These are phyloP conservation scores for Agrilus cyanescens DNA, from an alignment of 2,888 invertebrate genomes.

Conservation along the genomic window DNA sequence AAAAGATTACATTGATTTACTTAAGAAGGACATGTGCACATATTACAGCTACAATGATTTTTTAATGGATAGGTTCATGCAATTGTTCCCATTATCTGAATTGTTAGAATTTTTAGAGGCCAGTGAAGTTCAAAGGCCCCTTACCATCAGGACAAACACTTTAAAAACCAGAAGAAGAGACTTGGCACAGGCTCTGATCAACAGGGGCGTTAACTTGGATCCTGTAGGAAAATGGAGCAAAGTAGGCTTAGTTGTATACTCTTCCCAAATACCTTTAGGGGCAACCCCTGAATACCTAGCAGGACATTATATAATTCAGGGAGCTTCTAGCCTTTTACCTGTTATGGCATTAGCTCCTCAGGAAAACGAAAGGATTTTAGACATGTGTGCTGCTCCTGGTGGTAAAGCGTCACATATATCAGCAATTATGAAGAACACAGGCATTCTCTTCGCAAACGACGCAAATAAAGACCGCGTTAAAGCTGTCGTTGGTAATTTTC, in stretches of 20 bases:
- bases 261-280: constrained; percentile 90
- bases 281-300: constrained; percentile 99
- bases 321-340: constrained; percentile 92
- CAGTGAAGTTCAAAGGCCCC: constrained; percentile 86
- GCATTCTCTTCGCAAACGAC: constrained; percentile 93
- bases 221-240: constrained; percentile 98
- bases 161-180: constrained; percentile 86
- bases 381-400: constrained; percentile 97
- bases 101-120: constrained; percentile 91
- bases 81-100: constrained; percentile 77
- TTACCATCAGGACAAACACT: constrained; percentile 93
- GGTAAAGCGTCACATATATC: constrained; percentile 98
- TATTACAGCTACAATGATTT: constrained; percentile 97
- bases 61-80: constrained; percentile 84
- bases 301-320: constrained; percentile 94
- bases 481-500: constrained; percentile 92
- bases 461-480: constrained; percentile 78
- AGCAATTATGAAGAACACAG: constrained; percentile 96
- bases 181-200: constrained; percentile 87
- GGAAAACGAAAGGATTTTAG: constrained; percentile 86
- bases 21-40: constrained; percentile 75
- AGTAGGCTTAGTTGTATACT: constrained; percentile 92
- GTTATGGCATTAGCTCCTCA: constrained; percentile 97
- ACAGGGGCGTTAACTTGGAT: constrained; percentile 94
- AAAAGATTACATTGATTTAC: constrained; percentile 67